Percentiles rank a stretch among this genome's conserved stretches.
Evolutionary conservation across 1,140 invertebrate genomes (phyloP).

Genomic region (Drosophila lacertosa): DNA sequence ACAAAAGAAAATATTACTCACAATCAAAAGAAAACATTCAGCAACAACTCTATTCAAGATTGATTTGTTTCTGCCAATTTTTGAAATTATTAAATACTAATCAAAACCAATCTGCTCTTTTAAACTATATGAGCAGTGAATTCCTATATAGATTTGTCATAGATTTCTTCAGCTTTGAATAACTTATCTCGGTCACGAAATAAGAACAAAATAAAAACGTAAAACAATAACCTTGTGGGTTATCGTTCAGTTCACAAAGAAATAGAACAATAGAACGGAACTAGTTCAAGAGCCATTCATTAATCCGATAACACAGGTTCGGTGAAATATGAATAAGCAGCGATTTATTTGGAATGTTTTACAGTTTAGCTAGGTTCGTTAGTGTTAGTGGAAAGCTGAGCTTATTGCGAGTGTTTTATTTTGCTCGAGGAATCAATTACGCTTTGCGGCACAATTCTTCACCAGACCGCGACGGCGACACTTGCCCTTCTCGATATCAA

Average conservation of each 20-base stretch:
- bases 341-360: constrained; percentile 25
- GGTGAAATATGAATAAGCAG: background rate
- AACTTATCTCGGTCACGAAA: too few species aligned
- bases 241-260: constrained; percentile 1
- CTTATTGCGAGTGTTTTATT: background rate
- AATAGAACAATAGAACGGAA: background rate
- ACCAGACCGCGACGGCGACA: constrained; percentile 47
- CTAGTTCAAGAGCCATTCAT: background rate
- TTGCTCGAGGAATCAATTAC: constrained; percentile 34
- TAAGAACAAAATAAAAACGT: too few species aligned
- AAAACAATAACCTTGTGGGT: background rate
- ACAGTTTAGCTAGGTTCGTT: constrained; percentile 27
- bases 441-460: constrained; percentile 48
- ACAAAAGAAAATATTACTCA: too few species aligned
- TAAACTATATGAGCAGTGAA: too few species aligned
- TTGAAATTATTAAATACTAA: too few species aligned
- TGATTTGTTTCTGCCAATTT: too few species aligned
- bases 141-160: too few species aligned
- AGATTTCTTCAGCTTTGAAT: too few species aligned
- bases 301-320: background rate
- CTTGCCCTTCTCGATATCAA: constrained; percentile 44
- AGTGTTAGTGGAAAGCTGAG: background rate
- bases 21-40: too few species aligned
- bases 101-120: too few species aligned
- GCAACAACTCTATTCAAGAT: too few species aligned